Conservation (phyloP, 2,113 vertebrate genomes). For the Phoenicopterus ruber region DNA sequence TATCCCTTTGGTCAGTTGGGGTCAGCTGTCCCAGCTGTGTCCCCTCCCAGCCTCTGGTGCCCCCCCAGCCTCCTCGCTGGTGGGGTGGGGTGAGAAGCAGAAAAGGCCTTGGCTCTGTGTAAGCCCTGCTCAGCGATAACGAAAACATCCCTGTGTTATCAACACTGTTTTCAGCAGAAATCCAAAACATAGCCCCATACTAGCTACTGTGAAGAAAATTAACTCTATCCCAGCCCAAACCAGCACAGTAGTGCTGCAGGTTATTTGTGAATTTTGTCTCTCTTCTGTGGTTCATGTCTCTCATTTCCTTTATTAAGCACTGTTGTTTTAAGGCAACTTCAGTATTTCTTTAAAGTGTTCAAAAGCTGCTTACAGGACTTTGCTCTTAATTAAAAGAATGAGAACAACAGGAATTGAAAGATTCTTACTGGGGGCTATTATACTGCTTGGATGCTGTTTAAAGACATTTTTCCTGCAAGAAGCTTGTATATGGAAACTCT, state of each 20-base stretch:
- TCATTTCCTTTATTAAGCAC: background rate
- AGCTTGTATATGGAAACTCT: background rate
- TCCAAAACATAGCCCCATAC: too few species aligned
- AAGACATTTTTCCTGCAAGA: background rate
- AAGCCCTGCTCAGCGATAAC: too few species aligned
- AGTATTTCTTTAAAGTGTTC: background rate
- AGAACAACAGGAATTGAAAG: background rate
- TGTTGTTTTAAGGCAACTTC: background rate
- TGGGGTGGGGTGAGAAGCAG: too few species aligned
- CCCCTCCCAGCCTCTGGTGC: too few species aligned
- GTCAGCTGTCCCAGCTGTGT: too few species aligned
- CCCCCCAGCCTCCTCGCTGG: too few species aligned
- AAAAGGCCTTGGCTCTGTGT: too few species aligned
- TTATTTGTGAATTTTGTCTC: background rate
- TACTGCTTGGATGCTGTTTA: background rate
- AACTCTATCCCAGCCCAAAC: too few species aligned
- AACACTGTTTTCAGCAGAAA: too few species aligned
- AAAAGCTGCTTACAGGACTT: background rate
- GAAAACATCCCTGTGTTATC: too few species aligned
- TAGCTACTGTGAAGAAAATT: too few species aligned
- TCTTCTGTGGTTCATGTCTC: background rate
- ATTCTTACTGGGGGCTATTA: background rate
- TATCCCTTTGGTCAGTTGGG: too few species aligned
- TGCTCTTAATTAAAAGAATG: background rate
- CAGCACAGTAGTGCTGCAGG: background rate